A percentile compares a stretch with the other conserved stretches of the same genome.
phyloP scores from a whole-genome alignment of 2,113 vertebrate species.

The Forbesichthys agassizii region DNA sequence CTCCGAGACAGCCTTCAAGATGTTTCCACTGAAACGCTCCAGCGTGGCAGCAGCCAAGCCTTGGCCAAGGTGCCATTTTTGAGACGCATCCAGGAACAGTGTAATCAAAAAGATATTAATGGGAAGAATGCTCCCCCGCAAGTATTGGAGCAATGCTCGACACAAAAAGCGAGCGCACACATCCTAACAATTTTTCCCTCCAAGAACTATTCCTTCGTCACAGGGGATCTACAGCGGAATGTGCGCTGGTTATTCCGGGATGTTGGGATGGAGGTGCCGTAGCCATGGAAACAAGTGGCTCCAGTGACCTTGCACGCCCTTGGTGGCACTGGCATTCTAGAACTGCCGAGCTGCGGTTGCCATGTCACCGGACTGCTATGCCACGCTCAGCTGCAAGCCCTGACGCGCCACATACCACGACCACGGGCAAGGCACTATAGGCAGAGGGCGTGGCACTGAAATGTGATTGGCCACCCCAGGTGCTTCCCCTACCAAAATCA shows the following conservation, averaged over 20 bases:
- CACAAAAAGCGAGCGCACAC: not conserved
- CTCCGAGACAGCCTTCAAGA: not conserved
- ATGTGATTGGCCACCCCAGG: too few species aligned
- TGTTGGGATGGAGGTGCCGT: slow-evolving; percentile 52
- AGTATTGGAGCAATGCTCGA: slow-evolving; percentile 26
- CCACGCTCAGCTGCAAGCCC: slow-evolving; percentile 15
- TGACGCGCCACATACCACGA: slow-evolving; percentile 34
- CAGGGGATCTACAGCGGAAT: slow-evolving; percentile 49
- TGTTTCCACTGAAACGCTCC: not conserved
- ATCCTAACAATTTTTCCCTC: slow-evolving; percentile 41
- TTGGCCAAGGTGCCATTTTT: too few species aligned
- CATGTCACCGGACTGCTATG: slow-evolving; percentile 48
- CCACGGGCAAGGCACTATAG: slow-evolving; percentile 14
- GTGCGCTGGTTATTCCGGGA: slow-evolving; percentile 65
- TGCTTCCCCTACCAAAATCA: too few species aligned
- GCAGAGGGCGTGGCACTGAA: too few species aligned
- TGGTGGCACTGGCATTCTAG: slow-evolving; percentile 33
- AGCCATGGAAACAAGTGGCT: slow-evolving; percentile 65
- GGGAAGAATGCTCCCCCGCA: slow-evolving; percentile 13
- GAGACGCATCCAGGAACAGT: not conserved
- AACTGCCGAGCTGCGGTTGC: slow-evolving; percentile 51
- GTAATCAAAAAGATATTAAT: slow-evolving; percentile 9
- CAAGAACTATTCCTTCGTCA: slow-evolving; percentile 53
- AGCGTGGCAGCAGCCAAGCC: too few species aligned
- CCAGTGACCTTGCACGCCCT: slow-evolving; percentile 52